phyloP scores from a whole-genome alignment of 2,113 vertebrate species.

The Heptranchias perlo region DNA sequence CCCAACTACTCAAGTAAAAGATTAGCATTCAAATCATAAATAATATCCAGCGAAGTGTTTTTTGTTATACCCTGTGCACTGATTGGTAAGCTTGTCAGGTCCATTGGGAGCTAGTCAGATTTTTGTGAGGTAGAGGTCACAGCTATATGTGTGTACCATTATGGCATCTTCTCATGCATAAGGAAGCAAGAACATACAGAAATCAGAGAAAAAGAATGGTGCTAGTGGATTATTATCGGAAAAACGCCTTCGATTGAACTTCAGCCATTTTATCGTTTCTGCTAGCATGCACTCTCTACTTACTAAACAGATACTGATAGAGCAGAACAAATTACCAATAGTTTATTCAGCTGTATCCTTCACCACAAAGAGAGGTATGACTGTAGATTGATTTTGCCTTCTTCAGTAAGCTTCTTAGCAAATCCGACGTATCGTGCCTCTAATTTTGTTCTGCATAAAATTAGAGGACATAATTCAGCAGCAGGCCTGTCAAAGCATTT shows the following conservation, averaged over 20 bases:
- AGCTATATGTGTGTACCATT: neutral
- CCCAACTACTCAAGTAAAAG: neutral
- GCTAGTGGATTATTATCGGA: constrained; percentile 20
- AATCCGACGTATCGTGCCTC: neutral
- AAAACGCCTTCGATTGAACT: constrained; percentile 30
- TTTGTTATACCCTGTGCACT: neutral
- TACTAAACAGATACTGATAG: neutral
- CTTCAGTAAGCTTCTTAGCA: neutral
- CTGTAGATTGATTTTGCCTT: neutral
- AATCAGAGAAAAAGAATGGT: constrained; percentile 17
- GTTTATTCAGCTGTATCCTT: neutral
- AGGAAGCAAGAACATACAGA: neutral
- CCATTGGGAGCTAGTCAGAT: neutral
- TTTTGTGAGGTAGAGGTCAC: neutral
- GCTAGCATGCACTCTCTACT: neutral
- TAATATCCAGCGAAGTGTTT: neutral
- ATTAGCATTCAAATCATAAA: constrained; percentile 3
- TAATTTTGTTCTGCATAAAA: neutral
- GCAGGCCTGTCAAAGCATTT: neutral
- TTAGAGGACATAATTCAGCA: constrained; percentile 5
- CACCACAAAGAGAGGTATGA: neutral
- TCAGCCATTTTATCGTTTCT: constrained; percentile 11
- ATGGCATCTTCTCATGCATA: neutral
- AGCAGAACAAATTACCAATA: neutral
- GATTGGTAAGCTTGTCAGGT: constrained; percentile 22